Base-by-base conservation (phyloP, 2,113 vertebrate genomes). In the Tenebrosternarchus preto region DNA sequence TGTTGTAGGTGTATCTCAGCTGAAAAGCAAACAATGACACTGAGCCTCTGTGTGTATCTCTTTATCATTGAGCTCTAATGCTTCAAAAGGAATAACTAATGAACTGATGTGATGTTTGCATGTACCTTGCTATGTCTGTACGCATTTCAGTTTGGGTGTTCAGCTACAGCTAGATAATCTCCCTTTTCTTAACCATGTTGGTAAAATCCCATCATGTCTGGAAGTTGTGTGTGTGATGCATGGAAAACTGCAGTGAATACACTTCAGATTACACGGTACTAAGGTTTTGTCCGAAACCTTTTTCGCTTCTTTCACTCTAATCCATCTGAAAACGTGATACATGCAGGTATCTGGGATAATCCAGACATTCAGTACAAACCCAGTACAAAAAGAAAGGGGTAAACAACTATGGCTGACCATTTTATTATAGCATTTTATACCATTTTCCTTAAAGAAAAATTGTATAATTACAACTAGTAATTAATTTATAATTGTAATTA, bases 51-150 rank as follows among this genome's bases (percentile, higher is more conserved):
- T 39, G n/a, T 46, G 67, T 69, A 66, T 33, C 22, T 69, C 36
- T 43, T 20, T 46, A 9, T 69, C 29, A 46, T 46, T 43, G 67
- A 36, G 36, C 33, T 69, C 33, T 46, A 46, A 24, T 19, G 36
- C 33, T 69, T 69, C 36, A 69, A 69, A 69, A n/a, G 20, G 33
- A 69, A 69, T 69, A 69, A 69, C n/a, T 46, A 43, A 69, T 69
- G 5, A 4, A 12, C 56, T 59, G 56, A 59, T 50, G 43, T 50
- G 43, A 50, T 50, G 43, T 12, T 50, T 50, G 43, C 15, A 12
- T 15, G 12, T 50, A 50, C 12, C 12, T 29, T 20, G 9, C 33
- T 33, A 33, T 66, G 22, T 11, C 24, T 36, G 33, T 68, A 33
- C 22, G 16, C 36, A 36, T 39, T 20, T 66, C 27, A 50, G 43